Conservation (phyloP, 1,140 invertebrate species). For the Saccostrea echinata region DNA sequence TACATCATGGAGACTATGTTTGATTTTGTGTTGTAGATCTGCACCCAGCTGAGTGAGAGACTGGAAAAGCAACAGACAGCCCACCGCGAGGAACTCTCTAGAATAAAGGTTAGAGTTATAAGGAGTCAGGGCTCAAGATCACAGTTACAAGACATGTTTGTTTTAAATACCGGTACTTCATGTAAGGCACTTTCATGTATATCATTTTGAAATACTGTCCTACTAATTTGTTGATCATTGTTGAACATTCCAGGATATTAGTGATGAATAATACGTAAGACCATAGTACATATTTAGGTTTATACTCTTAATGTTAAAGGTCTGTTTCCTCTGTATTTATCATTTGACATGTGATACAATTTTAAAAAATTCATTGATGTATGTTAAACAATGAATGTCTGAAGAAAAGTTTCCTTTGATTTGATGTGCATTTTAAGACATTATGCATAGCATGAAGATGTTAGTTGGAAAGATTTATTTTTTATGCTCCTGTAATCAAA, state of each 20-base stretch:
- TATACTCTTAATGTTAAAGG: background rate
- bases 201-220: background rate
- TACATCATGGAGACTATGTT: no score
- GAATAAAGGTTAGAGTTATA: conserved; percentile 75
- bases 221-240: background rate
- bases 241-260: conserved; percentile 1
- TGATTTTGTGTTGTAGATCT: conserved; percentile 83
- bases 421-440: no score
- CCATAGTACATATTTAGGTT: background rate
- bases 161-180: background rate
- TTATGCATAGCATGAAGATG: no score
- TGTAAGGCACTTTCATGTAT: background rate
- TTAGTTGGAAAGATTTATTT: no score
- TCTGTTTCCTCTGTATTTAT: no score
- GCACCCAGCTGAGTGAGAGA: conserved; percentile 85
- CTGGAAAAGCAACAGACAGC: conserved; percentile 90
- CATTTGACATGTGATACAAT: no score
- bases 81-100: conserved; percentile 73
- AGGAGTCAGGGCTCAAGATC: background rate
- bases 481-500: no score
- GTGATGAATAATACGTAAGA: conserved; percentile 21
- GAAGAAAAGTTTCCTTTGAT: no score
- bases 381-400: no score
- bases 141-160: background rate
- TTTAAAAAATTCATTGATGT: no score